Evolutionary conservation across 2,113 vertebrate species (phyloP).

Genomic region (Siniperca chuatsi): DNA sequence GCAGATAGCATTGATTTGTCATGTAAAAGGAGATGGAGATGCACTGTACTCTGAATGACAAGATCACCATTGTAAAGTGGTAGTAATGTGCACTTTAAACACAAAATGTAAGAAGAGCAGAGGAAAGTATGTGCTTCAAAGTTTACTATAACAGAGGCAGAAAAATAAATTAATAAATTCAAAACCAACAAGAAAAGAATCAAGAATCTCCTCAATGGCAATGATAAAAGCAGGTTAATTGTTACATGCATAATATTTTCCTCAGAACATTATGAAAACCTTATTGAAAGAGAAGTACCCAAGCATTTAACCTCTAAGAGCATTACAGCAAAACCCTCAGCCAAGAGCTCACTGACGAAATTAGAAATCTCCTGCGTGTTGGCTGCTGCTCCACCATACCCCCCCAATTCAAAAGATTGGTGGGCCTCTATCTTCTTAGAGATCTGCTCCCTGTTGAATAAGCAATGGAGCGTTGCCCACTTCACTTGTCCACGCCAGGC

Average conservation of each 20-base stretch:
- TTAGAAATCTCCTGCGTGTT: constrained; percentile 74
- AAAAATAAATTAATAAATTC: neutral
- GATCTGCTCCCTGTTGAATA: constrained; percentile 85
- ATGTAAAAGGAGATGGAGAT: constrained; percentile 36
- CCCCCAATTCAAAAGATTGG: constrained; percentile 70
- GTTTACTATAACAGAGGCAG: neutral
- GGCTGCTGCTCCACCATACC: constrained; percentile 20
- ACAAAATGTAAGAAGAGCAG: constrained; percentile 13
- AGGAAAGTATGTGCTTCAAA: constrained; percentile 18
- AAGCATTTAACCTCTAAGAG: constrained; percentile 52
- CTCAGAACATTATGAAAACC: constrained; percentile 38
- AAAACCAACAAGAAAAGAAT: neutral
- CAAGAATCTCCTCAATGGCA: neutral
- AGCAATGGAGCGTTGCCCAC: constrained; percentile 79
- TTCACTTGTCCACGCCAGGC: constrained; percentile 74
- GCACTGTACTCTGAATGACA: constrained; percentile 45
- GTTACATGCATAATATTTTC: constrained; percentile 27
- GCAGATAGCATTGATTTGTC: constrained; percentile 58
- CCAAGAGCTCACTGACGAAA: constrained; percentile 63
- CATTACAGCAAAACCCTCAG: constrained; percentile 44
- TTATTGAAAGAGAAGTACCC: constrained; percentile 26
- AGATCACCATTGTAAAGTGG: constrained; percentile 10
- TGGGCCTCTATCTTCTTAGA: constrained; percentile 77
- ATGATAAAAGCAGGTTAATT: constrained; percentile 44
- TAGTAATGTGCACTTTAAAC: constrained; percentile 14